Evolutionary conservation across 2,797 vertebrate species (phyloP).

Genomic region (Clarias platycephalus): DNA sequence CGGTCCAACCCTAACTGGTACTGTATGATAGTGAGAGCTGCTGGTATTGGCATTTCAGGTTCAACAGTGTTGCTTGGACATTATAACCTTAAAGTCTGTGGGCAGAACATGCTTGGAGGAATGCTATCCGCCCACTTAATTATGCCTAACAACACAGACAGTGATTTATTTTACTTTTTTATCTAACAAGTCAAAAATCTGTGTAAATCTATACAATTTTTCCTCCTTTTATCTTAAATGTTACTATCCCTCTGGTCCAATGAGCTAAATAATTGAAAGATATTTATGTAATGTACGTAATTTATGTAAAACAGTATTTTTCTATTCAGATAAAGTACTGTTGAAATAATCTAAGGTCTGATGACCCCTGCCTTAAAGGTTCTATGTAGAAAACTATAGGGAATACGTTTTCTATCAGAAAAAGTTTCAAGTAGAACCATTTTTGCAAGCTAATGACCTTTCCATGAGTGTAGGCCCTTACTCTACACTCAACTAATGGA

Average conservation of each 20-base stretch:
- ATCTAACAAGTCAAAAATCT: background rate
- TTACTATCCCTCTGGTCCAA: background rate
- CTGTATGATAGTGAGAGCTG: background rate
- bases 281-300: background rate
- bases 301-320: background rate
- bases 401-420: background rate
- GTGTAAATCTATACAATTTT: background rate
- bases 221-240: background rate
- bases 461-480: background rate
- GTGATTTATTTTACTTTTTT: background rate
- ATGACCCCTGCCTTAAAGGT: background rate
- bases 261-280: constrained; percentile 2
- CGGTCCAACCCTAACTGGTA: too few species aligned
- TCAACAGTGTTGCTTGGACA: background rate
- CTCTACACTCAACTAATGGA: background rate
- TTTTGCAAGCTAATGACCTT: background rate
- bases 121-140: background rate
- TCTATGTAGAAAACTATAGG: background rate
- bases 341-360: background rate
- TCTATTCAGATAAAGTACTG: too few species aligned
- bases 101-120: background rate
- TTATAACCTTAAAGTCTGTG: background rate
- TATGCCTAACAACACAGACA: too few species aligned
- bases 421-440: background rate
- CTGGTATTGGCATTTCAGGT: background rate